These are phyloP conservation scores for Bergia sp. DNA, from an alignment of 92 coral and sea anemone genomes.

Conservation along the genomic window DNA sequence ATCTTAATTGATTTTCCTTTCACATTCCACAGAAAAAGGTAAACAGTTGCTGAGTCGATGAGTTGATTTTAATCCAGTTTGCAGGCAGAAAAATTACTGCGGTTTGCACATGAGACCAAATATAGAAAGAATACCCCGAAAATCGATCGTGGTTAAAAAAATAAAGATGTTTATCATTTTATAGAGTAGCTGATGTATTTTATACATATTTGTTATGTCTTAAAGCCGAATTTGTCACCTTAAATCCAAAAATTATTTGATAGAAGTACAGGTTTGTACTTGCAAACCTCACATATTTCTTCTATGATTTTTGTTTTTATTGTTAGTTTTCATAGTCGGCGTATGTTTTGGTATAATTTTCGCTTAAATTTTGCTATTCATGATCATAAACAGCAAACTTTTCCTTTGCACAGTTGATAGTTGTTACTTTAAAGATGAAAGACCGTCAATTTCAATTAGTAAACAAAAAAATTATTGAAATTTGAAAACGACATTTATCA, in stretches of 20 bases:
- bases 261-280: background rate
- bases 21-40: background rate
- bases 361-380: background rate
- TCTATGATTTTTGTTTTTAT: background rate
- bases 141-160: background rate
- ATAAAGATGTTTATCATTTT: constrained; percentile 1
- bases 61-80: background rate
- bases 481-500: background rate
- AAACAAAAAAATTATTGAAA: background rate
- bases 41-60: background rate
- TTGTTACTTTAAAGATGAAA: background rate
- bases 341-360: background rate
- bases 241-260: background rate
- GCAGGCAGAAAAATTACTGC: background rate
- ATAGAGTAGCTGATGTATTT: background rate
- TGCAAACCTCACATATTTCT: background rate
- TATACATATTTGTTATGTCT: background rate
- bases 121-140: background rate
- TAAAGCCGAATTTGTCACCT: background rate
- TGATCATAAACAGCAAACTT: background rate
- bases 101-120: background rate
- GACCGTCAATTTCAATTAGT: background rate
- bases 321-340: background rate
- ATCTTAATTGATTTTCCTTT: background rate
- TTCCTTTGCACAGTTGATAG: background rate